phyloP scores from a whole-genome alignment of 2,888 invertebrate genomes.

The Epirrhoe tristata region DNA sequence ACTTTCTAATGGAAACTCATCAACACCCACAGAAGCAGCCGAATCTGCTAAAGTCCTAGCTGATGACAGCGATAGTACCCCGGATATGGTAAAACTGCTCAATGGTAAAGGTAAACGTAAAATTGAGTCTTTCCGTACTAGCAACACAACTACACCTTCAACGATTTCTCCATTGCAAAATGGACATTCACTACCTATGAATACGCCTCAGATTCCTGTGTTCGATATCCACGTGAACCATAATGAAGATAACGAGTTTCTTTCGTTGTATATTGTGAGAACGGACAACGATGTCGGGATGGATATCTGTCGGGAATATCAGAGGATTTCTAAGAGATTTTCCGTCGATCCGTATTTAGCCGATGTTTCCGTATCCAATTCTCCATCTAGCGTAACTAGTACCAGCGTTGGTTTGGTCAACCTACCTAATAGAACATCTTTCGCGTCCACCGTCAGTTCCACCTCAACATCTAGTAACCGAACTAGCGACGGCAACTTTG shows the following conservation, averaged over 20 bases:
- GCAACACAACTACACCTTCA: constrained; percentile 77
- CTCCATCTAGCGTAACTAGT: constrained; percentile 81
- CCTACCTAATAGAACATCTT: constrained; percentile 74
- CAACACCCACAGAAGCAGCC: constrained; percentile 71
- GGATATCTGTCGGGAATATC: constrained; percentile 81
- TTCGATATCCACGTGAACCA: constrained; percentile 78
- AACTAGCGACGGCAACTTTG: constrained; percentile 80
- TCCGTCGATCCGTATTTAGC: constrained; percentile 78
- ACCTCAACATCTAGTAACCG: constrained; percentile 73
- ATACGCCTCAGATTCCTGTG: constrained; percentile 72
- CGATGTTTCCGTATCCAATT: constrained; percentile 75
- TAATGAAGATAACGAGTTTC: constrained; percentile 78
- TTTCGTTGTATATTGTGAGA: constrained; percentile 75
- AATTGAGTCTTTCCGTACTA: constrained; percentile 72
- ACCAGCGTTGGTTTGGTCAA: constrained; percentile 68
- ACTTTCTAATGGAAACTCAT: constrained; percentile 79
- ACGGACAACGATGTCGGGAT: constrained; percentile 78
- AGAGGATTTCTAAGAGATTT: constrained; percentile 77
- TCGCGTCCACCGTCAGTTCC: constrained; percentile 75
- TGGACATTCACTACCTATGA: constrained; percentile 73
- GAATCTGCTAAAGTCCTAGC: constrained; percentile 49
- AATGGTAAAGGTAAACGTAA: constrained; percentile 65
- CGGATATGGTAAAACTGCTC: constrained; percentile 69
- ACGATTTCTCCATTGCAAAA: constrained; percentile 80
- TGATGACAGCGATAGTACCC: constrained; percentile 71